Evolutionary conservation across 2,797 vertebrate species (phyloP).

Genomic region (Steatocranus sp.): DNA sequence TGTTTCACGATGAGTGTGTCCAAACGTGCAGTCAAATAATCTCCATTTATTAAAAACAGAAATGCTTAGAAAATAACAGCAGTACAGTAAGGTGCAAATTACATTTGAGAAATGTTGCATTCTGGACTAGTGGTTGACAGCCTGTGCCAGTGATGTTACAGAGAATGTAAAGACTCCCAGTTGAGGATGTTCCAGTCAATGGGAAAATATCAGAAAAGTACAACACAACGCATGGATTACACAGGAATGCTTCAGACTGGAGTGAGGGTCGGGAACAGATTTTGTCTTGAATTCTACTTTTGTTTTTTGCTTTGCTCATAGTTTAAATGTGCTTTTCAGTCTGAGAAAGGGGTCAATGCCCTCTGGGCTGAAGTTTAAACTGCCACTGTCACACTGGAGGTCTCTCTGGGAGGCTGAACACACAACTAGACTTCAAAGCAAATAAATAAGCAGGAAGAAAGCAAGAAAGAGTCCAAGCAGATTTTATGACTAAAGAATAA

Average conservation of each 20-base stretch:
- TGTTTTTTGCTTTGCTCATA: not conserved
- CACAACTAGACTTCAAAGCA: not conserved
- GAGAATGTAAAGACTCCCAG: conserved; percentile 8
- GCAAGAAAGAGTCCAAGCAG: not conserved
- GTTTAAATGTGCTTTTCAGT: not conserved
- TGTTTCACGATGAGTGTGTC: not conserved
- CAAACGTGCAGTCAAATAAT: conserved; percentile 48
- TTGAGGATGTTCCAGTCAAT: conserved; percentile 22
- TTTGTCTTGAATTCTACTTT: conserved; percentile 32
- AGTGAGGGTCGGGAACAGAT: not conserved
- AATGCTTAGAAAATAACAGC: conserved; percentile 71
- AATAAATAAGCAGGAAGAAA: not conserved
- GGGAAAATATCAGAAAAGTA: conserved; percentile 30
- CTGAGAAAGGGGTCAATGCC: not conserved
- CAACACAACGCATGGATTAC: conserved; percentile 40
- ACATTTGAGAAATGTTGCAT: conserved; percentile 51
- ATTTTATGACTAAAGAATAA: conserved; percentile 4
- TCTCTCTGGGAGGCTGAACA: not conserved
- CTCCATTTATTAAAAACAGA: conserved; percentile 78
- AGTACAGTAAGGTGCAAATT: conserved; percentile 73
- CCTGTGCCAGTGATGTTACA: conserved; percentile 26
- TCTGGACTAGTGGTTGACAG: conserved; percentile 46
- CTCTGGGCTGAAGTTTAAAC: not conserved
- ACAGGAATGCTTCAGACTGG: conserved; percentile 39
- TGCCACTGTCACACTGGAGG: not conserved